Evolutionary conservation across 2,888 invertebrate genomes (phyloP).

Genomic region (Limenitis camilla): DNA sequence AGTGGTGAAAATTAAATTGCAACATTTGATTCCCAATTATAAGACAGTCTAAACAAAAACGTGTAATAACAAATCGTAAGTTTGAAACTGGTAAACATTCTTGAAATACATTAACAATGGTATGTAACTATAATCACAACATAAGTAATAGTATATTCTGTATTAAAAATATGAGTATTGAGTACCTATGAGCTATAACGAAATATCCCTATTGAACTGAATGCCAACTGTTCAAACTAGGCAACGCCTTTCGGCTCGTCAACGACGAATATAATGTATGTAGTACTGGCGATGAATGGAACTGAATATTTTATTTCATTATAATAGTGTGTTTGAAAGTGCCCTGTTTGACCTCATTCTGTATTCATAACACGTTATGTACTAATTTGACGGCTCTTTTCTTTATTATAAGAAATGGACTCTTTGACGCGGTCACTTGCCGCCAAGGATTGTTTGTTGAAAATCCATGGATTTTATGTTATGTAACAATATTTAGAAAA

Average conservation of each 20-base stretch:
- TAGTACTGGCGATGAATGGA: constrained; percentile 63
- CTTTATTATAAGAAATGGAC: constrained; percentile 56
- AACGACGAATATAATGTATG: constrained; percentile 40
- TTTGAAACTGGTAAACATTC: too few relatives aligned
- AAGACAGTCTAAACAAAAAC: too few relatives aligned
- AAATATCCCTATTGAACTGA: constrained; percentile 34
- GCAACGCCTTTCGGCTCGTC: constrained; percentile 62
- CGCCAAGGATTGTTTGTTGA: constrained; percentile 32
- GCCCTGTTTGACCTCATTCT: constrained; percentile 70
- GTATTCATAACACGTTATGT: constrained; percentile 69
- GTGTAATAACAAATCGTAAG: too few relatives aligned
- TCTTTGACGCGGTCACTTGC: constrained; percentile 54
- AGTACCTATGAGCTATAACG: constrained; percentile 21
- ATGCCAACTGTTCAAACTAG: constrained; percentile 66
- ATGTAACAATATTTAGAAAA: constrained; percentile 3
- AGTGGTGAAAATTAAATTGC: too few relatives aligned
- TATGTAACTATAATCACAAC: too few relatives aligned
- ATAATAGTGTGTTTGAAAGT: constrained; percentile 65
- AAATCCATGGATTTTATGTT: constrained; percentile 32
- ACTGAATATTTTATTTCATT: constrained; percentile 71
- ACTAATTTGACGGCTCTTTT: constrained; percentile 71
- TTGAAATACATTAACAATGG: too few relatives aligned
- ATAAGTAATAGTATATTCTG: too few relatives aligned
- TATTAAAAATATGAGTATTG: constrained; percentile 15
- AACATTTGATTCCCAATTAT: too few relatives aligned